These are phyloP conservation scores for Epirrhoe tristata DNA, from an alignment of 2,888 invertebrate species.

Conservation along the genomic window DNA sequence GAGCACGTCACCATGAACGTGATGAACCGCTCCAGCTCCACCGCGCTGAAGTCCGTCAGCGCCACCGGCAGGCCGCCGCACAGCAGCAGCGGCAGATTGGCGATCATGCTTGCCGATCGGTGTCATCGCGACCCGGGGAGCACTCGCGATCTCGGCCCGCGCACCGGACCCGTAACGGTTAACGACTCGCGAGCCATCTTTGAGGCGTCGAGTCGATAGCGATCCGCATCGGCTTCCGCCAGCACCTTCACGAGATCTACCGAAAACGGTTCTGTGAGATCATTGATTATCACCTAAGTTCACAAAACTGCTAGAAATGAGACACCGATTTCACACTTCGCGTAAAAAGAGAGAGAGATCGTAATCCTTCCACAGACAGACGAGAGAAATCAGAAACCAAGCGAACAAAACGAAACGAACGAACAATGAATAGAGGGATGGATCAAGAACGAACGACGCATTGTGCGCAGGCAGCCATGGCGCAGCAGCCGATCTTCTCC, in stretches of 20 bases:
- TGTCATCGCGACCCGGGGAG: conserved; percentile 77
- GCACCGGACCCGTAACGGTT: conserved; percentile 68
- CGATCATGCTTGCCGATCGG: conserved; percentile 86
- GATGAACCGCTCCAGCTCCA: conserved; percentile 89
- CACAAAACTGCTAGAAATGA: conserved; percentile 62
- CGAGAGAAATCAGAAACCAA: conserved; percentile 14
- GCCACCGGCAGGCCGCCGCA: conserved; percentile 90
- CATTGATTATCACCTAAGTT: conserved; percentile 54
- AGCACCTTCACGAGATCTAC: conserved; percentile 15
- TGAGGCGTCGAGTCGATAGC: conserved; percentile 12
- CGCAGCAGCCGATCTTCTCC: background rate
- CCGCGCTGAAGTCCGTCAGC: conserved; percentile 86
- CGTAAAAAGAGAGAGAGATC: conserved; percentile 29
- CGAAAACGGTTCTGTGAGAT: conserved; percentile 10
- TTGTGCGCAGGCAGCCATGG: background rate
- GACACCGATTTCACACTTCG: conserved; percentile 45
- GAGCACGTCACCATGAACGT: conserved; percentile 92
- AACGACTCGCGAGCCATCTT: conserved; percentile 61
- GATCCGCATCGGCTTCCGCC: conserved; percentile 21
- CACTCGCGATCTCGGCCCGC: conserved; percentile 72
- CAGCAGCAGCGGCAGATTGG: conserved; percentile 90
- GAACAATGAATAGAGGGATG: background rate
- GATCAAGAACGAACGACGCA: background rate
- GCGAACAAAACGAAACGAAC: conserved; percentile 6
- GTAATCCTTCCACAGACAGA: conserved; percentile 21